phyloP scores from a whole-genome alignment of 2,113 vertebrate species.

The Callospermophilus lateralis region DNA sequence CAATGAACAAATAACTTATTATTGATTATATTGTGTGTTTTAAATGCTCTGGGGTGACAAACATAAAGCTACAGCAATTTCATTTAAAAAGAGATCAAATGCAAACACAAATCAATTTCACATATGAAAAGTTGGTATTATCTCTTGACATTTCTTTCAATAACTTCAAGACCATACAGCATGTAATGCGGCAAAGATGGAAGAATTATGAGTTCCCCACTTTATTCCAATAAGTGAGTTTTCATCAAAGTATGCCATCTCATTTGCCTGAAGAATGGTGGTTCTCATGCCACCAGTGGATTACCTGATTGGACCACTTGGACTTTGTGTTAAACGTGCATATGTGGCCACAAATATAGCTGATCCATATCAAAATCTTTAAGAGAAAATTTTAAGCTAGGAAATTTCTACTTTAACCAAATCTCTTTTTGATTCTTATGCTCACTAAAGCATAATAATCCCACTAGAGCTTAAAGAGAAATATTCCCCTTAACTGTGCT shows the following conservation, averaged over 20 bases:
- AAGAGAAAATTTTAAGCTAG: neutral
- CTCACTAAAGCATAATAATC: neutral
- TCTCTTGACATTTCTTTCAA: neutral
- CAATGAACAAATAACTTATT: neutral
- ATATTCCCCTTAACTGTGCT: neutral
- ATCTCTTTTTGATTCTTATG: neutral
- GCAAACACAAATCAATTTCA: neutral
- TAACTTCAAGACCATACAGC: neutral
- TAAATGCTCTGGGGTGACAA: neutral
- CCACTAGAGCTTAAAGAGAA: neutral
- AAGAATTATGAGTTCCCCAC: neutral
- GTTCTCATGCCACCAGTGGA: neutral
- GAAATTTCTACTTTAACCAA: neutral
- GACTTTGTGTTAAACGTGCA: neutral
- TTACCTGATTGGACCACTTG: neutral
- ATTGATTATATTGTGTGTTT: neutral
- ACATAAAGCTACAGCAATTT: neutral
- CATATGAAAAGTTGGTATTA: neutral
- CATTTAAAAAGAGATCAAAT: neutral
- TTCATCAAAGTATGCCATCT: neutral
- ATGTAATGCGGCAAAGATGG: neutral
- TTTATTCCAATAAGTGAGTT: neutral
- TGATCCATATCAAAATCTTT: neutral
- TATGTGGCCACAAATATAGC: neutral
- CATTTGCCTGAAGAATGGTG: neutral